Evolutionary conservation across 2,888 invertebrate species (phyloP).

Genomic region (Euplagia quadripunctaria): DNA sequence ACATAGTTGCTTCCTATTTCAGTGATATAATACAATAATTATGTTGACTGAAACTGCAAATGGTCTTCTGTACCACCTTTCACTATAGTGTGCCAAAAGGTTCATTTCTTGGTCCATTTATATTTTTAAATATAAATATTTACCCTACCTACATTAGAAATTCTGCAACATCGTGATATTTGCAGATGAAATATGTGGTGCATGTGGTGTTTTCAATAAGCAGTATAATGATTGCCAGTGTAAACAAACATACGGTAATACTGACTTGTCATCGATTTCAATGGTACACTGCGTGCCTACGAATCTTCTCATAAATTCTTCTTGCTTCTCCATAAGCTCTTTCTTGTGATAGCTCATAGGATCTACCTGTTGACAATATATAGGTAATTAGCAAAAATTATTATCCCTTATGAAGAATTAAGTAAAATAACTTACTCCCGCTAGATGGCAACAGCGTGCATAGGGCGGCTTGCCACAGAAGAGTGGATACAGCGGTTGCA

Average conservation of each 20-base stretch:
- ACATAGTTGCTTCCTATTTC: not conserved
- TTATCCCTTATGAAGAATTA: not conserved
- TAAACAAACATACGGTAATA: slow-evolving; percentile 18
- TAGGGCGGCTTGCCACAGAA: slow-evolving; percentile 70
- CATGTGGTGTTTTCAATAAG: no score
- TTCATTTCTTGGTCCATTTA: not conserved
- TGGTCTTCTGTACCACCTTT: not conserved
- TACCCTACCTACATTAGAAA: no score
- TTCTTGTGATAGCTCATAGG: slow-evolving; percentile 50
- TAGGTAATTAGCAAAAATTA: not conserved
- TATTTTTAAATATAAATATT: not conserved
- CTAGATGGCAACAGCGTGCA: slow-evolving; percentile 79
- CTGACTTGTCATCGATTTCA: slow-evolving; percentile 78
- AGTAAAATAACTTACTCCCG: slow-evolving; percentile 66
- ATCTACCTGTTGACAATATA: slow-evolving; percentile 60
- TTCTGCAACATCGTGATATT: no score
- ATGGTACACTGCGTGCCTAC: slow-evolving; percentile 63
- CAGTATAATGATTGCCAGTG: not conserved
- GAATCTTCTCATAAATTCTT: slow-evolving; percentile 59
- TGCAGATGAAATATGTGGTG: no score
- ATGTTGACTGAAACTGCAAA: not conserved
- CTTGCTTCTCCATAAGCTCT: slow-evolving; percentile 54
- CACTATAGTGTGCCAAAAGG: not conserved
- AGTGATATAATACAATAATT: not conserved
- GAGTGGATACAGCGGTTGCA: slow-evolving; percentile 64